Evolutionary conservation across 2,113 vertebrate species (phyloP).

Genomic region (Oxyura jamaicensis): DNA sequence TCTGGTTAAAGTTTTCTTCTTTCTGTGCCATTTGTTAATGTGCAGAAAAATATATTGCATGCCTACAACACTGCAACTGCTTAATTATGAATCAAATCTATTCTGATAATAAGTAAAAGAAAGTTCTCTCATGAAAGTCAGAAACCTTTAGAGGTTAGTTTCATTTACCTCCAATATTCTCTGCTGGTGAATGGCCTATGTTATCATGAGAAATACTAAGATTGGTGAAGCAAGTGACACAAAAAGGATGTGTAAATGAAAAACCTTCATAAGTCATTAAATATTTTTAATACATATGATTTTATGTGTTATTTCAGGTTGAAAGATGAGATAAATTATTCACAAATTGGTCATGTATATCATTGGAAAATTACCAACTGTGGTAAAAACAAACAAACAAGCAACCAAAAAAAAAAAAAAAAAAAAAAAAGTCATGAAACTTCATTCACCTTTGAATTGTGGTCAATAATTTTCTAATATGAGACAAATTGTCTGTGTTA

Average conservation of each 20-base stretch:
- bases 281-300: not conserved
- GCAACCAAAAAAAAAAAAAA: no score
- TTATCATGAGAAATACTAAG: not conserved
- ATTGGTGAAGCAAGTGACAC: not conserved
- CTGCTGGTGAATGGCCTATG: not conserved
- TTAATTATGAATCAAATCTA: not conserved
- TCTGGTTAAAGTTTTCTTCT: not conserved
- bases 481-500: not conserved
- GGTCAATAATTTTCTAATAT: not conserved
- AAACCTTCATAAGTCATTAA: not conserved
- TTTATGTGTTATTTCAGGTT: not conserved
- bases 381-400: not conserved
- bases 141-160: not conserved
- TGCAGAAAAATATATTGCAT: not conserved
- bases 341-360: accelerated
- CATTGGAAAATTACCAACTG: not conserved
- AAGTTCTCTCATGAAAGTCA: not conserved
- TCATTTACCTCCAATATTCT: not conserved
- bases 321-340: not conserved
- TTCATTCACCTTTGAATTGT: not conserved
- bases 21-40: not conserved
- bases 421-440: not conserved
- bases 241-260: not conserved
- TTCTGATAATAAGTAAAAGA: not conserved
- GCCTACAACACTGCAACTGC: not conserved